Percentiles rank a stretch among this genome's conserved stretches.
These are phyloP conservation scores for Acronicta leporina DNA, from an alignment of 2,888 invertebrate species.

Conservation along the genomic window DNA sequence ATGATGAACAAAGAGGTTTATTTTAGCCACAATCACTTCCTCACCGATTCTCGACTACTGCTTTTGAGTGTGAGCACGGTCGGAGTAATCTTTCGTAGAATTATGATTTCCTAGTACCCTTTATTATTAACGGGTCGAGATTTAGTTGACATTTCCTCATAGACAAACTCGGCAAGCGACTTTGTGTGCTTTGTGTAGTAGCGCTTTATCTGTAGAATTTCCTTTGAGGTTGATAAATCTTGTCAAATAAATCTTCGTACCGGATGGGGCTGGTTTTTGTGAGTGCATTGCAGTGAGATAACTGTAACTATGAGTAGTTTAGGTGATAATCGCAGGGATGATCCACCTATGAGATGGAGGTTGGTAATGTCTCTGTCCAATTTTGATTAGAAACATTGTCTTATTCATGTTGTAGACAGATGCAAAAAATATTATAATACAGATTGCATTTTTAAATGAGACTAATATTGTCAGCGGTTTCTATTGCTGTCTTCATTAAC, in stretches of 20 bases:
- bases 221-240: conserved; percentile 24
- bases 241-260: conserved; percentile 42
- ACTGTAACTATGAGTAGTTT: conserved; percentile 24
- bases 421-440: not conserved
- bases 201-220: conserved; percentile 24
- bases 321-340: conserved; percentile 7
- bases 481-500: not conserved
- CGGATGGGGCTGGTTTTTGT: conserved; percentile 10
- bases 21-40: not conserved
- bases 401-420: not conserved
- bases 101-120: conserved; percentile 23
- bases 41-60: not conserved
- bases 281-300: conserved; percentile 37
- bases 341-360: no score
- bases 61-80: conserved; percentile 9
- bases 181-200: no score
- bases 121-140: conserved; percentile 16
- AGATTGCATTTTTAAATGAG: not conserved
- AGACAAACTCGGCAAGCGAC: conserved; percentile 7
- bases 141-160: conserved; percentile 10
- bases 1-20: not conserved
- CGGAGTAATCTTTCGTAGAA: conserved; percentile 25
- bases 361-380: no score
- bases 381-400: not conserved
- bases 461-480: not conserved